phyloP scores from a whole-genome alignment of 1,140 invertebrate genomes.

The Hypothenemus hampei region DNA sequence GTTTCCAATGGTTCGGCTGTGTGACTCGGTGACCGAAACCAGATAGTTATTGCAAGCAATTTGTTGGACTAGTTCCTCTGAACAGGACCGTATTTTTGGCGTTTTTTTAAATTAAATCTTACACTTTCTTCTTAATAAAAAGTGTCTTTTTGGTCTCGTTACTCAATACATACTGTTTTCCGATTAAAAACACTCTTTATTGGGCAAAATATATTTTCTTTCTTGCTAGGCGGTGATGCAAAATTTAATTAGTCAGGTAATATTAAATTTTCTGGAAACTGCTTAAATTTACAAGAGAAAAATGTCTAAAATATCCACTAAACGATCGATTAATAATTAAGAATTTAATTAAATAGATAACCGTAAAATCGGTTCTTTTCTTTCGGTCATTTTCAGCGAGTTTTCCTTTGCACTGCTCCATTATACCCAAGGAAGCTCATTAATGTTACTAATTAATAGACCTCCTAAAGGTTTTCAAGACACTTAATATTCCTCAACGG shows the following conservation, averaged over 20 bases:
- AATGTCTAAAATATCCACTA: no score
- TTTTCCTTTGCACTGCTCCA: neutral
- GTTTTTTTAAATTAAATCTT: no score
- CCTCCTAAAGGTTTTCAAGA: slow-evolving; percentile 6
- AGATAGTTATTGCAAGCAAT: slow-evolving; percentile 13
- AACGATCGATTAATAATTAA: no score
- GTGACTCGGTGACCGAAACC: slow-evolving; percentile 14
- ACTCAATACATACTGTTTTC: no score
- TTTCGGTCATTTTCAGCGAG: neutral
- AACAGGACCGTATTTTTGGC: neutral
- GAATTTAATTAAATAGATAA: slow-evolving; percentile 8
- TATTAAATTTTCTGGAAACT: no score
- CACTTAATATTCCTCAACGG: slow-evolving; percentile 6
- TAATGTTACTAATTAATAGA: slow-evolving; percentile 16
- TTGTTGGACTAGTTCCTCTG: neutral
- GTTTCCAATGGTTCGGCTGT: slow-evolving; percentile 1
- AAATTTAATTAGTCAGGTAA: no score
- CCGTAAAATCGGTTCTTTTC: slow-evolving; percentile 1
- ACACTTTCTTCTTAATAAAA: no score
- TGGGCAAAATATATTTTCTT: no score
- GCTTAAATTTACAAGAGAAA: no score
- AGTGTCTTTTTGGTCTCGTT: no score
- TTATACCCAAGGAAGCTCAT: slow-evolving; percentile 12
- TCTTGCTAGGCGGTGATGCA: no score
- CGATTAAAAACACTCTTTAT: no score